These are phyloP conservation scores for Falco cherrug DNA, from an alignment of 2,797 vertebrate genomes.

Conservation along the genomic window DNA sequence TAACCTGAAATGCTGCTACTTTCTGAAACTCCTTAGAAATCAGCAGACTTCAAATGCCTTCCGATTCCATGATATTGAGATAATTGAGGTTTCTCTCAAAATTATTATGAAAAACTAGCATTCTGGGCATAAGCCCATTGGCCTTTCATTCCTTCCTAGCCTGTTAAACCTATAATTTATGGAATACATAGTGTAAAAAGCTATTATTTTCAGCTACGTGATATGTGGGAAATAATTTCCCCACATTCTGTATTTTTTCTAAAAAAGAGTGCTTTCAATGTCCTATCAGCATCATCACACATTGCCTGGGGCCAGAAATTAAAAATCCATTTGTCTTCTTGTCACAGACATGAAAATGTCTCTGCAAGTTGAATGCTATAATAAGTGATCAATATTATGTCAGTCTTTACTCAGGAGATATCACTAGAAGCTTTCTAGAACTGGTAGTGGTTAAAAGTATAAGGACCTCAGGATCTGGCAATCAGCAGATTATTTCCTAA, in stretches of 20 bases:
- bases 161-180: not conserved
- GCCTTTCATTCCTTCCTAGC: not conserved
- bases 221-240: not conserved
- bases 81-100: not conserved
- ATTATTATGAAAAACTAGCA: not conserved
- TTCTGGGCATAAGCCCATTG: not conserved
- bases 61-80: not conserved
- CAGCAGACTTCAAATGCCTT: not conserved
- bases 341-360: not conserved
- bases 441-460: slow-evolving; percentile 32
- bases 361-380: not conserved
- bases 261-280: not conserved
- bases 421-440: not conserved
- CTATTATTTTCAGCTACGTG: not conserved
- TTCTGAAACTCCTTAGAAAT: not conserved
- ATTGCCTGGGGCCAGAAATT: not conserved
- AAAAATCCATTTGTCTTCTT: not conserved
- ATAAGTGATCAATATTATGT: not conserved
- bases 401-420: not conserved
- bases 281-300: not conserved
- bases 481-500: slow-evolving; percentile 28
- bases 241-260: not conserved
- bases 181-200: not conserved
- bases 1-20: not conserved
- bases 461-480: not conserved